Evolutionary conservation across 2,113 vertebrate species (phyloP).

Genomic region (Solea senegalensis): DNA sequence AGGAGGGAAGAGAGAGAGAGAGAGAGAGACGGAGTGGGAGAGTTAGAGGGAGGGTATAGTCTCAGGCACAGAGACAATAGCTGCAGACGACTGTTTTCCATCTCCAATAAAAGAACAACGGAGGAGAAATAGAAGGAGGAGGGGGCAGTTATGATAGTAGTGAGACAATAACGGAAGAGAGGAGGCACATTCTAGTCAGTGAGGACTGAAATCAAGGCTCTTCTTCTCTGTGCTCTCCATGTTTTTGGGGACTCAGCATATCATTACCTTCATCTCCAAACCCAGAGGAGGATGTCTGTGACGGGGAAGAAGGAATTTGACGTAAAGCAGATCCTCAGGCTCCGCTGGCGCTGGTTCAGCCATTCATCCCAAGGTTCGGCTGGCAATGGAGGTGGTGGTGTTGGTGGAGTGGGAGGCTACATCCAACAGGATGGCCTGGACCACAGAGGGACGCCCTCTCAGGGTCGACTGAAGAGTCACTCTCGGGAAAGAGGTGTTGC

Average conservation of each 20-base stretch:
- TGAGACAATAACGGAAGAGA: slow-evolving; percentile 70
- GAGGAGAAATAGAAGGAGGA: slow-evolving; percentile 60
- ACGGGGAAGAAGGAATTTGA: slow-evolving; percentile 97
- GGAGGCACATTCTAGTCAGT: slow-evolving; percentile 60
- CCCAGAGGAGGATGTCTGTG: slow-evolving; percentile 87
- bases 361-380: slow-evolving; percentile 91
- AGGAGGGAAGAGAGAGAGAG: not conserved
- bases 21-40: slow-evolving; percentile 67
- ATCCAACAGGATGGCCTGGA: slow-evolving; percentile 95
- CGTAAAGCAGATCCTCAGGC: slow-evolving; percentile 96
- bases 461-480: slow-evolving; percentile 91
- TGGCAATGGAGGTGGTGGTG: slow-evolving; percentile 72
- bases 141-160: slow-evolving; percentile 67
- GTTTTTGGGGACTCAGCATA: slow-evolving; percentile 73
- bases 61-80: slow-evolving; percentile 77
- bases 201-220: slow-evolving; percentile 69
- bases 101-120: slow-evolving; percentile 73
- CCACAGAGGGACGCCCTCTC: slow-evolving; percentile 87
- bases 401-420: slow-evolving; percentile 85
- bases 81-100: slow-evolving; percentile 76
- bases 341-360: slow-evolving; percentile 97
- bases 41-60: slow-evolving; percentile 76
- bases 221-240: slow-evolving; percentile 72
- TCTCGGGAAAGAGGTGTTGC: slow-evolving; percentile 86
- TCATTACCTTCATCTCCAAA: slow-evolving; percentile 67